These are phyloP conservation scores for Chrysogorgia sp. DNA, from an alignment of 92 coral and sea anemone species.

Conservation along the genomic window DNA sequence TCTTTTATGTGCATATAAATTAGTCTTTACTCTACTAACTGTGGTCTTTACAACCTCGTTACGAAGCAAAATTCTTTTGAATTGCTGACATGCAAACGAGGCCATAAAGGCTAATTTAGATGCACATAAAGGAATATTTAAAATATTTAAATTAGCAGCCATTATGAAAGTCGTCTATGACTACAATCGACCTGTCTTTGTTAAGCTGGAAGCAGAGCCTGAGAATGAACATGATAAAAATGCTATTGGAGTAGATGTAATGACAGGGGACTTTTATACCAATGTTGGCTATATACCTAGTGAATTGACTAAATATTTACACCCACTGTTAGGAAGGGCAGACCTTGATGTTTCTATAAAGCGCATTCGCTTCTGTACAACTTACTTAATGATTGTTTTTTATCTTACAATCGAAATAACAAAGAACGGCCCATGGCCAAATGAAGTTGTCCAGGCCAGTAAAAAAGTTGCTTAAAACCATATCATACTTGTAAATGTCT, in stretches of 20 bases:
- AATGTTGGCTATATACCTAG: slow-evolving; percentile 17
- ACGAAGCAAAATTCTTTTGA: too few relatives aligned
- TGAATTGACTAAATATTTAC: slow-evolving; percentile 33
- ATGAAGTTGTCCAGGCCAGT: slow-evolving; percentile 57
- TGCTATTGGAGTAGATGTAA: slow-evolving; percentile 1
- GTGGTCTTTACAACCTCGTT: too few relatives aligned
- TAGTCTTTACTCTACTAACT: too few relatives aligned
- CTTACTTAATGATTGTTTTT: slow-evolving; percentile 53
- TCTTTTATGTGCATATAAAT: too few relatives aligned
- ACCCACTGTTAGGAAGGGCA: slow-evolving; percentile 26
- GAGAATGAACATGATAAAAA: slow-evolving; percentile 32
- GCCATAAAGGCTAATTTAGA: too few relatives aligned
- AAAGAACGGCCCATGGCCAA: slow-evolving; percentile 47
- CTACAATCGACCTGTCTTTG: slow-evolving; percentile 32
- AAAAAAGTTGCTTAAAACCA: slow-evolving; percentile 47
- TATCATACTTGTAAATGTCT: slow-evolving; percentile 35
- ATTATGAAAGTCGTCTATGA: too few relatives aligned
- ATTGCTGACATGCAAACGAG: too few relatives aligned
- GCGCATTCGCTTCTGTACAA: slow-evolving; percentile 47
- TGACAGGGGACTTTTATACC: background rate
- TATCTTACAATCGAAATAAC: slow-evolving; percentile 49
- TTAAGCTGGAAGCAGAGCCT: slow-evolving; percentile 27
- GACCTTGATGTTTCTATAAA: slow-evolving; percentile 41
- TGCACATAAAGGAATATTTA: too few relatives aligned
- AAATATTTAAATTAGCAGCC: too few relatives aligned